A percentile compares a stretch with the other conserved stretches of the same genome.
Evolutionary conservation across 2,113 vertebrate species (phyloP).

Genomic region (Gadus macrocephalus): DNA sequence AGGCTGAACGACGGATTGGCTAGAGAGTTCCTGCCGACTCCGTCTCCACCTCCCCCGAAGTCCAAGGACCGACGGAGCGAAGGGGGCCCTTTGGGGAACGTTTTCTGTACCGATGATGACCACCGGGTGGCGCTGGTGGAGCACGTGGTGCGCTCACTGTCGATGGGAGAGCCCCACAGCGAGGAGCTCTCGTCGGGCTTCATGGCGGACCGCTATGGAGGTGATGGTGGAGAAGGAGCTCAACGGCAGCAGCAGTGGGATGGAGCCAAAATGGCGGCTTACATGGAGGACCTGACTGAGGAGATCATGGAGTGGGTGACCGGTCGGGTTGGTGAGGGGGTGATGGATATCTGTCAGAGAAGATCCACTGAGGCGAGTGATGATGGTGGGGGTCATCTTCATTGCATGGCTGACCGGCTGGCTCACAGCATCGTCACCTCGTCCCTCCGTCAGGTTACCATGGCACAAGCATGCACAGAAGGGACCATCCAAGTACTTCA

Average conservation of each 20-base stretch:
- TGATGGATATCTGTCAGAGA: not conserved
- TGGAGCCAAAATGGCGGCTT: constrained; percentile 31
- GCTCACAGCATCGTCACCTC: constrained; percentile 50
- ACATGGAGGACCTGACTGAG: constrained; percentile 50
- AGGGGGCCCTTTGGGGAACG: not conserved
- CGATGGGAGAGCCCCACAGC: constrained; percentile 34
- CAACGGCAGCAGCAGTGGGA: too few species aligned
- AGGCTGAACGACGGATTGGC: constrained; percentile 72
- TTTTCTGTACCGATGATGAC: not conserved
- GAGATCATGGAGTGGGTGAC: constrained; percentile 45
- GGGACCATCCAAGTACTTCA: not conserved
- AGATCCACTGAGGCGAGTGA: constrained; percentile 8
- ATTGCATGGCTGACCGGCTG: constrained; percentile 42
- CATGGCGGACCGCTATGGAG: not conserved
- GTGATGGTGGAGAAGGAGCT: not conserved
- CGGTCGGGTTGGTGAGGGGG: not conserved
- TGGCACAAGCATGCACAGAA: not conserved
- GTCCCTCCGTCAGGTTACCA: constrained; percentile 47
- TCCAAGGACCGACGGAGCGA: constrained; percentile 54
- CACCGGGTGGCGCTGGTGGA: constrained; percentile 54
- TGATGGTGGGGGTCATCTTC: constrained; percentile 14
- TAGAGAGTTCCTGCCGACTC: constrained; percentile 69
- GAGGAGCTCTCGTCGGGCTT: constrained; percentile 8
- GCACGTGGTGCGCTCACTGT: constrained; percentile 62
- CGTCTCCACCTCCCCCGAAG: constrained; percentile 63